Base-by-base conservation (phyloP, 2,797 vertebrate species). In the Bradypus variegatus region DNA sequence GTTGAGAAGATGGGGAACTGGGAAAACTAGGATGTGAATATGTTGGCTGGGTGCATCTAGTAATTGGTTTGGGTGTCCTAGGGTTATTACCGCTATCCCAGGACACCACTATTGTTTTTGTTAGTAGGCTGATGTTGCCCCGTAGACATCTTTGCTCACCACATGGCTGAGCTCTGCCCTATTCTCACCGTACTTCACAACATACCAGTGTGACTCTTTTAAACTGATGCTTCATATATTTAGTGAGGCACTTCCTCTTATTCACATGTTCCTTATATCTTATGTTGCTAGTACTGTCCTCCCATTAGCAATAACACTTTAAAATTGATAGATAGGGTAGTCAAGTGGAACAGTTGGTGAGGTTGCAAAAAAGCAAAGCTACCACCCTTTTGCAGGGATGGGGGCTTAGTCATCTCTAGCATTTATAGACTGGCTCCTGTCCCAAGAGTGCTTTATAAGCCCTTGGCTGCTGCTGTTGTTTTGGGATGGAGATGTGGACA, bases 341-440 rank as follows among this genome's bases (percentile, higher is more conserved):
- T 84, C 77, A 58, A 87, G 58, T 64, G 50, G 84, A 82, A 83
- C 15, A 91, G 73, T 60, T 92, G 88, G 67, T 55, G 67, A 91
- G 91, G 64, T 41, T 86, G 92, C 87, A 89, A 93, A 83, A 64
- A 90, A 53, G n/a, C 82, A 65, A 79, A 85, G 55, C 70, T 64
- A 15, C 62, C 86, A 33, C 27, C 41, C 5, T 78, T 85, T 72
- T 31, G 4, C n/a, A 48, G 83, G n/a, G 31, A 65, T 50, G 50
- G 50, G 19, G 60, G 64, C 29, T 87, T 70, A 21, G 73, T 94
- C 78, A 55, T 80, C 72, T 25, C 86, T 58, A 48, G 38, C 19
- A 6, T 80, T 72, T 65, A 16, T 38, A 88, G 75, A 86, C 19
- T 53, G 53, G 6, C 67, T 91, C 50, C 48, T 50, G 36, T 6